Base-by-base conservation (phyloP, 1,140 invertebrate genomes). In the Meteorus sp. region DNA sequence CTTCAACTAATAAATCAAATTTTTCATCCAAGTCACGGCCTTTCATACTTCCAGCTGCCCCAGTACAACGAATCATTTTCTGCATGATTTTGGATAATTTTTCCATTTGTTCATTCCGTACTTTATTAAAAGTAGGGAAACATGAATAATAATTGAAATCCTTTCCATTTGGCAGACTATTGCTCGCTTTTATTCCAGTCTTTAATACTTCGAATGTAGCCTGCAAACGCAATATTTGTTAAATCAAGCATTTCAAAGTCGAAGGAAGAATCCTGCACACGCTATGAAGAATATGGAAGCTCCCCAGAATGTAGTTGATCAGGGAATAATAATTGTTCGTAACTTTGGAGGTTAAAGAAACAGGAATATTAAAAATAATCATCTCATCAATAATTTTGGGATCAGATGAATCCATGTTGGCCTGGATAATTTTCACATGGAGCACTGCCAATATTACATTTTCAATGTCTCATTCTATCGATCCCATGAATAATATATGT, bases 1-100 rank as follows among this genome's bases (percentile, higher is more conserved):
- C 84, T 68, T 92, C 90, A 23, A 86, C 76, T 7, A 93, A 63
- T 35, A 90, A 75, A 63, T 93, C 90, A 68, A 89, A 86, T 68
- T 88, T 88, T 60, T 92, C 89, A 44, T 91, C 87, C 2, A 83
- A 53, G 59, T 86, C 84, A 31, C 83, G 70, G 54, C 75, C 73
- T 63, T 66, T 73, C 9, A 92, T 82, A 37, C 85, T 88, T 1
- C 81, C 82, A 31, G 82, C 79, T 31, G 89, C 74, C 62, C 84
- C 84, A 56, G 86, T 82, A 60, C 80, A 77, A 33, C 82, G 78
- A 2, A 91, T 64, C 7, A 91, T 73, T n/a, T 61, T 65, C 56
- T 84, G 82, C 67, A 86, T 83, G 19, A 78, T 48, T n/a, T 74
- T 66, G 22, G 83, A 64, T 9, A 90, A 76, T 39, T 81, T 77